Base-by-base conservation (phyloP, 2,113 vertebrate genomes). In the Mastomys natalensis region DNA sequence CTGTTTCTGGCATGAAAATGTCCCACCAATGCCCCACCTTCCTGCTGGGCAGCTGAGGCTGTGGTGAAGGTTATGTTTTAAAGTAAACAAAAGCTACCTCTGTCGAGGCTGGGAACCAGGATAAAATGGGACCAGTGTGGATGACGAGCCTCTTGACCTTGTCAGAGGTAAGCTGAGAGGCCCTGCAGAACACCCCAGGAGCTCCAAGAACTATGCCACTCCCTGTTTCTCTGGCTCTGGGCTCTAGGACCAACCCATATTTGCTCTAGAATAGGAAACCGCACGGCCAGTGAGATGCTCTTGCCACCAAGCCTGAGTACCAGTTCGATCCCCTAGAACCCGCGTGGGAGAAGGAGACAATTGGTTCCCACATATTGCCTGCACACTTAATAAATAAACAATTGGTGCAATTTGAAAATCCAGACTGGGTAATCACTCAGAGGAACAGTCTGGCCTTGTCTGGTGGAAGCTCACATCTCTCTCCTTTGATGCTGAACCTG, bases 161-260 rank as follows among this genome's bases (percentile, higher is more conserved):
- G 22, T 40, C 34, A 37, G 76, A 90, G 77, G 62, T 3, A 60
- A 7, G 5, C 51, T 60, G 10, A 31, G 7, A 7, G 29, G 26
- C 48, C 5, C 40, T 11, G 3, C 2, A 5, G 45, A 4, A 11
- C 16, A 3, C 34, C 24, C 26, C 43, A 1, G 16, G 74, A 1
- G 10, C 21, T 43, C 22, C 31, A 4, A 4, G 29, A 51, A 16
- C 4, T 29, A 3, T 13, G 84, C 60, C 22, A 9, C 31, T 11
- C 55, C 64, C 19, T 19, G 3, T 34, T 31, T 24, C 45, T 45
- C 60, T 86, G 40, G 43, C 29, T 21, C 12, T 60, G 60, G 21
- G 40, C 12, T 40, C 43, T 48, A 21, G 16, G 6, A 86, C 40
- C 62, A 21, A 48, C 29, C 29, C 8, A 3, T 34, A 1, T 5